Evolutionary conservation across 1,140 invertebrate genomes (phyloP).

Genomic region (Eriosoma lanigerum): DNA sequence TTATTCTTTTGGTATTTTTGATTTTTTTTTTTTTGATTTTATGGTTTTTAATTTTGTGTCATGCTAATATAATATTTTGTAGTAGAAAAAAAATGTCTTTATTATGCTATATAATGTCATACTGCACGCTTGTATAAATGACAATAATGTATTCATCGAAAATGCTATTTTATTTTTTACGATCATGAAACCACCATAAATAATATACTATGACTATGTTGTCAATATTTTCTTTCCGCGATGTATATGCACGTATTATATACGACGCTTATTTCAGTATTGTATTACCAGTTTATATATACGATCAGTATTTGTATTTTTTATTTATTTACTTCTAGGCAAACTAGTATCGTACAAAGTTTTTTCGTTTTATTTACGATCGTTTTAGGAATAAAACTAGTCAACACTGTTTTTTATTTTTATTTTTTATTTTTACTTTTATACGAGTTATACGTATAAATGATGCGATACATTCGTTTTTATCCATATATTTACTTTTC

Average conservation of each 20-base stretch:
- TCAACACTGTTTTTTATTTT: constrained; percentile 32
- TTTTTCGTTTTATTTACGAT: constrained; percentile 31
- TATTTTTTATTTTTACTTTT: no score
- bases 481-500: background rate
- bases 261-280: background rate
- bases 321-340: constrained; percentile 31
- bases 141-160: background rate
- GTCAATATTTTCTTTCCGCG: background rate
- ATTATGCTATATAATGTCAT: background rate
- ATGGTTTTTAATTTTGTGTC: no score
- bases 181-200: background rate
- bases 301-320: background rate
- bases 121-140: background rate
- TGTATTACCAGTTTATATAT: background rate
- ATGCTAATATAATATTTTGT: no score
- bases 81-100: background rate
- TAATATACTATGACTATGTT: background rate
- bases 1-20: no score
- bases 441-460: background rate
- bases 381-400: constrained; percentile 39
- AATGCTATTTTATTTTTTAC: background rate
- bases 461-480: background rate
- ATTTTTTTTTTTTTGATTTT: no score
- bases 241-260: background rate
- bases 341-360: constrained; percentile 32